Conservation (phyloP, 1,140 invertebrate species). For the Drosophila micromelanica region DNA sequence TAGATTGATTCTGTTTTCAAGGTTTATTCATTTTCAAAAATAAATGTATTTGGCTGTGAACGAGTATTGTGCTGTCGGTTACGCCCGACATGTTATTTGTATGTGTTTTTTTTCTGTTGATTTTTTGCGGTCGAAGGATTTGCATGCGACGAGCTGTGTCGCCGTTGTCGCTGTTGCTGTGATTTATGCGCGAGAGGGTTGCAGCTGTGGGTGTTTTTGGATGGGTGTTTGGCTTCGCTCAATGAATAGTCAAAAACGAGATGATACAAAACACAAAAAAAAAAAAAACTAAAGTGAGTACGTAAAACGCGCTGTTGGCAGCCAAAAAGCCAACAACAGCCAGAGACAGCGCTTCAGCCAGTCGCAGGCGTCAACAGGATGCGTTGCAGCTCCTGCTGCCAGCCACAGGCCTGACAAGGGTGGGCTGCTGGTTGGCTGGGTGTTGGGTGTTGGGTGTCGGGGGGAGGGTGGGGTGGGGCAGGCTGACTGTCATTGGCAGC, state of each 20-base stretch:
- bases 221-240: constrained; percentile 10
- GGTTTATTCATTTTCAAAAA: too few species aligned
- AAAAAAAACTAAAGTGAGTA: constrained; percentile 13
- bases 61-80: too few species aligned
- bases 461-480: neutral
- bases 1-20: too few species aligned
- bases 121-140: constrained; percentile 22
- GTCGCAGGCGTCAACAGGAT: constrained; percentile 78
- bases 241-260: constrained; percentile 51
- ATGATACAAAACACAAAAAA: constrained; percentile 16
- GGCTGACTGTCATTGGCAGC: constrained; percentile 73
- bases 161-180: constrained; percentile 56
- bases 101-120: neutral
- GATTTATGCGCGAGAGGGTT: constrained; percentile 79
- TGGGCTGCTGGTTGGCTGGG: too few species aligned
- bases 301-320: constrained; percentile 43
- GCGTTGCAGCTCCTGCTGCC: constrained; percentile 23
- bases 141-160: constrained; percentile 58
- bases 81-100: constrained; percentile 15
- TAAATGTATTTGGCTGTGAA: too few species aligned
- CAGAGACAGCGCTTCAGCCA: constrained; percentile 49
- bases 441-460: too few species aligned
- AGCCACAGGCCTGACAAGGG: constrained; percentile 25
- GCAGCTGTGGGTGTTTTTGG: constrained; percentile 23
- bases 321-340: constrained; percentile 59